Evolutionary conservation across 2,797 vertebrate genomes (phyloP).

Genomic region (Enteromius viviparus): DNA sequence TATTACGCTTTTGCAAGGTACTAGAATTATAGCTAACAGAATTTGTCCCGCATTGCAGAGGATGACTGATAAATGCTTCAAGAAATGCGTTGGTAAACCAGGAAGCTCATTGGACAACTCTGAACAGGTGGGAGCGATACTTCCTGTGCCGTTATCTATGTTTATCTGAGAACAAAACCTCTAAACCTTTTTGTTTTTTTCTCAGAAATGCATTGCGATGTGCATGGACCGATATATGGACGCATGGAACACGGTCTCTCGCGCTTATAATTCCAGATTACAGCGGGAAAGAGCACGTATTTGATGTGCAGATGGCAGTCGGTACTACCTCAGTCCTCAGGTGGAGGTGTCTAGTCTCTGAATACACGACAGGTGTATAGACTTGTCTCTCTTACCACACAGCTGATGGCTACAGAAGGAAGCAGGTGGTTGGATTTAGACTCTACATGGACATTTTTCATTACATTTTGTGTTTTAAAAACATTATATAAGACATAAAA

Average conservation of each 20-base stretch:
- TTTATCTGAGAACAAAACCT: not conserved
- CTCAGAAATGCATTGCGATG: slow-evolving; percentile 97
- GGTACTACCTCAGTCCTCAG: slow-evolving; percentile 43
- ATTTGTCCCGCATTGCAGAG: slow-evolving; percentile 74
- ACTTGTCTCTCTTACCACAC: slow-evolving; percentile 6
- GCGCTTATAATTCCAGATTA: slow-evolving; percentile 92
- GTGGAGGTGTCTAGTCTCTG: slow-evolving; percentile 16
- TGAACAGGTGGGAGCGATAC: slow-evolving; percentile 84
- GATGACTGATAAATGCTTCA: slow-evolving; percentile 99
- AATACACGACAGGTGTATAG: not conserved
- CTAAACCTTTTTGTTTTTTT: not conserved
- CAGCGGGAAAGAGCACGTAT: slow-evolving; percentile 93
- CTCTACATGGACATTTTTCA: slow-evolving; percentile 36
- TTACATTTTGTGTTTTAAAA: slow-evolving; percentile 14
- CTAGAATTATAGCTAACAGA: not conserved
- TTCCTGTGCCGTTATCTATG: not conserved
- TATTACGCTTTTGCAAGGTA: not conserved
- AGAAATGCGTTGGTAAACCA: slow-evolving; percentile 94
- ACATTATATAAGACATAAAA: not conserved
- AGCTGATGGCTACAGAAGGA: slow-evolving; percentile 25
- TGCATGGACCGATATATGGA: slow-evolving; percentile 99
- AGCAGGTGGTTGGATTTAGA: slow-evolving; percentile 32
- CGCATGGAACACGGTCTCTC: slow-evolving; percentile 94
- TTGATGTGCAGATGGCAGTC: slow-evolving; percentile 70
- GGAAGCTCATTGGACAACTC: slow-evolving; percentile 93